Evolutionary conservation across 2,113 vertebrate species (phyloP).

Genomic region (Sorex araneus): DNA sequence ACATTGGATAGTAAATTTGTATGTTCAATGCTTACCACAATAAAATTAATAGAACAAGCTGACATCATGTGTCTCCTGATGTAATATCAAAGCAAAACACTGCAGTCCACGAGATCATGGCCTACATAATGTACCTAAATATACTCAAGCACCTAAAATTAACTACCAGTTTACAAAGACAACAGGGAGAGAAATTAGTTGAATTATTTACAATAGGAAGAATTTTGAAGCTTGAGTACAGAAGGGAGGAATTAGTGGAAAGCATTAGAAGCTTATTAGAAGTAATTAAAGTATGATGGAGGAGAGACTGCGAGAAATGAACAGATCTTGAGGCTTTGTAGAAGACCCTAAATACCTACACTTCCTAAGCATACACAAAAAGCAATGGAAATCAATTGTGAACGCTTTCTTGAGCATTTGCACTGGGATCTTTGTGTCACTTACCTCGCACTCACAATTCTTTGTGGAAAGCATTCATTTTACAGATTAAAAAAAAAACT

Average conservation of each 20-base stretch:
- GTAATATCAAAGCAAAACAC: background rate
- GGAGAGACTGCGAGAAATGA: background rate
- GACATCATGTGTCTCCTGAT: background rate
- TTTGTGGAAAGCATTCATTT: slow-evolving; percentile 45
- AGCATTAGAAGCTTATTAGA: background rate
- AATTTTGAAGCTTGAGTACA: background rate
- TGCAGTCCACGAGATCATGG: background rate
- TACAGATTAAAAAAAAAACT: background rate
- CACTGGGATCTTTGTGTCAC: background rate
- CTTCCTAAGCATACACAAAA: slow-evolving; percentile 6
- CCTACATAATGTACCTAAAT: background rate
- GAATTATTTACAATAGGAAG: background rate
- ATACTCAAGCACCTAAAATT: background rate
- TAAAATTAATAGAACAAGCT: background rate
- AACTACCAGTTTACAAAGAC: background rate
- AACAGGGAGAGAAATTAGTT: background rate
- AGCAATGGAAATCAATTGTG: background rate
- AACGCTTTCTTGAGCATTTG: background rate
- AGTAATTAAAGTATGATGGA: background rate
- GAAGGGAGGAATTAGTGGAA: background rate
- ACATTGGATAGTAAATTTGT: too few relatives aligned
- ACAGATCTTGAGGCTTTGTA: background rate
- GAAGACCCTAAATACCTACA: background rate
- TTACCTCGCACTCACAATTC: background rate
- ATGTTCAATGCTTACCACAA: background rate